These are phyloP conservation scores for Entelurus aequoreus DNA, from an alignment of 2,113 vertebrate species.

Conservation along the genomic window DNA sequence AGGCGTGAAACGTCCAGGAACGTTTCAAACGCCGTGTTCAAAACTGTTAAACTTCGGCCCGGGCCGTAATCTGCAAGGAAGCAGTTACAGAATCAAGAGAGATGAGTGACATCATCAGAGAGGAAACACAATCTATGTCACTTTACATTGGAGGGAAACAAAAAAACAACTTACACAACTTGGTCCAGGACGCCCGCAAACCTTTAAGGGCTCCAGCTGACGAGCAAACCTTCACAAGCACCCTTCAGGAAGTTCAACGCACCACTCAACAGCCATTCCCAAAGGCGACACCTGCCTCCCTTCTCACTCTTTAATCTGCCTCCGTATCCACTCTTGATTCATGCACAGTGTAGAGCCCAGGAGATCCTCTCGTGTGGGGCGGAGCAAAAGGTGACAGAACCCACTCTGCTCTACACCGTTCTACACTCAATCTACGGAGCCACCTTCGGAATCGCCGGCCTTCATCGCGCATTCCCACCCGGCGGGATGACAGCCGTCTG, in stretches of 20 bases:
- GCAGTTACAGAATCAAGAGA: slow-evolving; percentile 24
- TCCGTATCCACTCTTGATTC: slow-evolving; percentile 20
- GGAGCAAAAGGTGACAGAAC: slow-evolving; percentile 27
- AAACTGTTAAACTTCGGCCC: slow-evolving; percentile 40
- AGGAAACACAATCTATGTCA: slow-evolving; percentile 35
- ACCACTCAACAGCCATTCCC: slow-evolving; percentile 45
- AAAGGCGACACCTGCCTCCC: slow-evolving; percentile 1
- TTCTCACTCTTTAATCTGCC: slow-evolving; percentile 23
- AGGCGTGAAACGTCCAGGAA: slow-evolving; percentile 16
- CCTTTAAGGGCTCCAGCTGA: slow-evolving; percentile 51
- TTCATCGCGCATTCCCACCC: slow-evolving; percentile 39
- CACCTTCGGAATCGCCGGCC: slow-evolving; percentile 70
- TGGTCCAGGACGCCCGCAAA: slow-evolving; percentile 62
- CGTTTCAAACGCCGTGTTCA: not conserved
- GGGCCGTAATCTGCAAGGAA: slow-evolving; percentile 42
- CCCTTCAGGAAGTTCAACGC: slow-evolving; percentile 34
- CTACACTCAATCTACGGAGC: slow-evolving; percentile 56
- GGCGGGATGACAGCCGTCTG: slow-evolving; percentile 32
- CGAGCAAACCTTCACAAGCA: slow-evolving; percentile 57
- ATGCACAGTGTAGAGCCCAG: slow-evolving; percentile 47
- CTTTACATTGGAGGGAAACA: not conserved
- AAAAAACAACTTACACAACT: slow-evolving; percentile 65
- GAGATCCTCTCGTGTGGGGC: slow-evolving; percentile 25
- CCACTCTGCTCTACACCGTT: slow-evolving; percentile 45
- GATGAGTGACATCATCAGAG: slow-evolving; percentile 43